A percentile compares a stretch with the other conserved stretches of the same genome.
phyloP scores from a whole-genome alignment of 2,797 vertebrate species.

The Chelonia mydas region DNA sequence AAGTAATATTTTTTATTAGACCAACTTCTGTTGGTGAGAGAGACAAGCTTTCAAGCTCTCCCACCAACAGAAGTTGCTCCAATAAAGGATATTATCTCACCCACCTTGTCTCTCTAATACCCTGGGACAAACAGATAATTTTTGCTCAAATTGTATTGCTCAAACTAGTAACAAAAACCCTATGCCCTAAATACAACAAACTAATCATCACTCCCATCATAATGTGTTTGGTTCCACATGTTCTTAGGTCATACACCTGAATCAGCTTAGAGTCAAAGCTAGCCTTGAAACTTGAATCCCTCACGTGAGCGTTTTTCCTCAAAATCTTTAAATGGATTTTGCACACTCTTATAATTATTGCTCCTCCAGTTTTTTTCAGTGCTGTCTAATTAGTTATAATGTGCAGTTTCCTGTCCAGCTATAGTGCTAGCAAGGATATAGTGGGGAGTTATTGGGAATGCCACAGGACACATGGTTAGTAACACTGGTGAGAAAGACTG shows the following conservation, averaged over 20 bases:
- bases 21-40: too few relatives aligned
- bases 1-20: too few relatives aligned
- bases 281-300: neutral
- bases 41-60: too few relatives aligned
- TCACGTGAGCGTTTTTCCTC: neutral
- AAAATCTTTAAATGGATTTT: neutral
- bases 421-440: neutral
- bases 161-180: neutral
- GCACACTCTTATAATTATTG: neutral
- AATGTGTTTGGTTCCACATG: neutral
- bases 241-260: neutral
- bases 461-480: neutral
- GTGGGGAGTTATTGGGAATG: neutral
- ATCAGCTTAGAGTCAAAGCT: neutral
- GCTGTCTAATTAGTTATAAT: neutral
- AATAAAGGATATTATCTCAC: too few relatives aligned
- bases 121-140: too few relatives aligned
- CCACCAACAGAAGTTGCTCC: too few relatives aligned
- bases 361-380: neutral
- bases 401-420: neutral
- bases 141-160: neutral
- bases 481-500: neutral
- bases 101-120: too few relatives aligned
- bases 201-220: neutral
- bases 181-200: neutral